phyloP scores from a whole-genome alignment of 2,113 vertebrate species.

The Brachyhypopomus gauderio region DNA sequence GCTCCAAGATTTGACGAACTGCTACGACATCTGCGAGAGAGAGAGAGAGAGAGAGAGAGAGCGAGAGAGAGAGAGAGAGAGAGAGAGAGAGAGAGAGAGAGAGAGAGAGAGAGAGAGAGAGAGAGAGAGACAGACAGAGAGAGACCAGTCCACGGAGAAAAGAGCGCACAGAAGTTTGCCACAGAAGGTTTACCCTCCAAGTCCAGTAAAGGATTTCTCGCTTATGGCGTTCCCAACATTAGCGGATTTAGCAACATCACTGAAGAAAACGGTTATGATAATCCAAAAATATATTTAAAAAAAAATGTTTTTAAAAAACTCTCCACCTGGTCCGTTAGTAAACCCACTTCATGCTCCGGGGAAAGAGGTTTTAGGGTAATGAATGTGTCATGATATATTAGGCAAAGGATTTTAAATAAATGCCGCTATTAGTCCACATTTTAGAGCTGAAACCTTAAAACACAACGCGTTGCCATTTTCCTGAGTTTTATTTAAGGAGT shows the following conservation, averaged over 20 bases:
- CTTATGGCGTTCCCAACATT: not conserved
- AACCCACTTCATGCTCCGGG: not conserved
- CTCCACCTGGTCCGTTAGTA: not conserved
- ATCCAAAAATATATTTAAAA: slow-evolving; percentile 12
- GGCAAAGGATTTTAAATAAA: not conserved
- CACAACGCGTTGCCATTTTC: slow-evolving; percentile 17
- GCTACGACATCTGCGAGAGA: not conserved
- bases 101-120: slow-evolving; percentile 6
- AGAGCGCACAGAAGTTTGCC: slow-evolving; percentile 50
- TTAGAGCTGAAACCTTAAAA: not conserved
- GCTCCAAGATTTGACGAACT: not conserved
- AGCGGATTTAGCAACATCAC: slow-evolving; percentile 23
- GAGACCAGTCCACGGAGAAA: slow-evolving; percentile 19
- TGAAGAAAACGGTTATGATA: not conserved
- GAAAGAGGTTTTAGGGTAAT: not conserved
- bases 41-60: slow-evolving; percentile 23
- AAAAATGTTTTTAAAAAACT: not conserved
- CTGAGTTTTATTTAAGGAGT: slow-evolving; percentile 69
- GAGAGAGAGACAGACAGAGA: slow-evolving; percentile 16
- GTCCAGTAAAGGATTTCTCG: slow-evolving; percentile 4
- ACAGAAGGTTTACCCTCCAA: slow-evolving; percentile 48
- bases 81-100: not conserved
- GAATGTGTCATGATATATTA: not conserved
- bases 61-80: not conserved
- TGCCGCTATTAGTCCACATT: not conserved